Conservation (phyloP, 2,797 vertebrate species). For the Darevskia nairensis region DNA sequence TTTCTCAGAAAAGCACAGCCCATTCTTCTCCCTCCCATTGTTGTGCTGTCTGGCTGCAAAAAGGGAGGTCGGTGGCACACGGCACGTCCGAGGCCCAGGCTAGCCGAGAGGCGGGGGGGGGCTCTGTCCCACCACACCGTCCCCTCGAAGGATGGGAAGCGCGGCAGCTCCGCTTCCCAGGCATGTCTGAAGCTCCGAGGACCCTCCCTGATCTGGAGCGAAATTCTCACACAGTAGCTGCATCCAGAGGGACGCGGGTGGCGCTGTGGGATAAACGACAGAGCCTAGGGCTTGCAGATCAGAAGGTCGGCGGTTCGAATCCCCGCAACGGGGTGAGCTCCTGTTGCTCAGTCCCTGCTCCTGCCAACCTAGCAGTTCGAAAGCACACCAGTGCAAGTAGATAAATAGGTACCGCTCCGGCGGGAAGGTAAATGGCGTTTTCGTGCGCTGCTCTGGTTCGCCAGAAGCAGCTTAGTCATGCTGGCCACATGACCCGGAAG, state of each 20-base stretch:
- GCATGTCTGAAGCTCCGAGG: background rate
- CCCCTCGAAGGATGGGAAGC: accelerated
- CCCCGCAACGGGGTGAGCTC: no score
- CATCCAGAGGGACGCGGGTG: accelerated
- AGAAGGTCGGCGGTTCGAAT: no score
- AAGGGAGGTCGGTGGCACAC: conserved; percentile 62
- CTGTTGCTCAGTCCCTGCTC: no score
- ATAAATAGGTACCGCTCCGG: no score
- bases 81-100: conserved; percentile 65
- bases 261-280: no score
- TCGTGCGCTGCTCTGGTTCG: no score
- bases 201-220: background rate
- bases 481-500: no score
- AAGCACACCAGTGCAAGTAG: no score
- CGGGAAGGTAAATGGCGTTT: no score
- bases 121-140: background rate
- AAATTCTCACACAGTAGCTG: background rate
- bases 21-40: conserved; percentile 71
- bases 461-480: no score
- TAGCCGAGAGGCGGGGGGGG: background rate
- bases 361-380: no score
- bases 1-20: conserved; percentile 72
- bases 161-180: background rate
- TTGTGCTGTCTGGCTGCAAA: conserved; percentile 73
- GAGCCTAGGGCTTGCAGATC: no score